These are phyloP conservation scores for Paratrypauchen microcephalus DNA, from an alignment of 2,797 vertebrate genomes.

Conservation along the genomic window DNA sequence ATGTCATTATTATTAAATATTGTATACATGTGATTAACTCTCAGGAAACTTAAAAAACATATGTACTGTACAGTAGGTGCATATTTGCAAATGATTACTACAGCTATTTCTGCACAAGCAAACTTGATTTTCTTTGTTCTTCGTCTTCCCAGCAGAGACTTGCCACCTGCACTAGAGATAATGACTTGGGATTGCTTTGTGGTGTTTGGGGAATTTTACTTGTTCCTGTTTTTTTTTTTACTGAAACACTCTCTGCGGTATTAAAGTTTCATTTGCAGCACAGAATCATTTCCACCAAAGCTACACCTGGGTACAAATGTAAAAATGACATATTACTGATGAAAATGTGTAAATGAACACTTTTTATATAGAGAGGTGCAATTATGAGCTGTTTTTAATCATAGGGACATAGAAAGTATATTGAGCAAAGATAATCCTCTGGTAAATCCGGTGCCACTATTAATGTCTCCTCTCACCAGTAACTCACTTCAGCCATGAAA, in stretches of 20 bases:
- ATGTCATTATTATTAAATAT: too few relatives aligned
- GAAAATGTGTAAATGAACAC: conserved; percentile 1
- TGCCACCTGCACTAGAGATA: conserved; percentile 43
- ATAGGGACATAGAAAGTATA: conserved; percentile 5
- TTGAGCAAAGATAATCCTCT: conserved; percentile 11
- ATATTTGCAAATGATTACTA: background rate
- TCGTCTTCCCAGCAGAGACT: conserved; percentile 10
- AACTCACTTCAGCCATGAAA: conserved; percentile 37
- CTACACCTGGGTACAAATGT: conserved; percentile 19
- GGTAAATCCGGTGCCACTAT: conserved; percentile 27
- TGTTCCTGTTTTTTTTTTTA: conserved; percentile 40
- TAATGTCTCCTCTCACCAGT: conserved; percentile 39
- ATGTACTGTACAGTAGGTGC: too few relatives aligned
- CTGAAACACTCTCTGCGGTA: conserved; percentile 45
- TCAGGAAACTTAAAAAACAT: background rate
- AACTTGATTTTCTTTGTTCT: background rate
- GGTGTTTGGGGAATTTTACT: conserved; percentile 41
- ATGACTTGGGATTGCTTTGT: conserved; percentile 35
- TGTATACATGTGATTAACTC: too few relatives aligned
- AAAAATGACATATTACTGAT: conserved; percentile 30
- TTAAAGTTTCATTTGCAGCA: conserved; percentile 24
- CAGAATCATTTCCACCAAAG: conserved; percentile 27
- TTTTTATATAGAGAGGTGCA: background rate
- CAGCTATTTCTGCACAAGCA: background rate
- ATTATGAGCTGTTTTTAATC: conserved; percentile 9